Evolutionary conservation across 2,888 invertebrate genomes (phyloP), one percentile per base, ranked within the genome.

Genomic region (Ferrisia virgata): DNA sequence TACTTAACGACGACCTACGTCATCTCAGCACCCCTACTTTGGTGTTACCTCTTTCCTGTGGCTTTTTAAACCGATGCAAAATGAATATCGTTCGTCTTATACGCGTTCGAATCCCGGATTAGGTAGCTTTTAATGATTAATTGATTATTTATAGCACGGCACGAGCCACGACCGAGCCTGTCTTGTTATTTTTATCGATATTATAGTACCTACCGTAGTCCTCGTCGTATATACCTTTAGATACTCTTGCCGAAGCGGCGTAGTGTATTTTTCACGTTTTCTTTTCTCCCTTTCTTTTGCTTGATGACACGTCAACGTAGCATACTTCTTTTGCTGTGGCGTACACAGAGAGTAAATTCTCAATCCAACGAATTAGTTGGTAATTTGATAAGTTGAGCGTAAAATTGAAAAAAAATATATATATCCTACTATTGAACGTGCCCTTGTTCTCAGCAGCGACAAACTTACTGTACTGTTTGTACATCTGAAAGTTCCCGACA

Each of bases 111-210:
- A 58, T 58, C 33, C 18, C 9, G 82, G 82, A 82, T 82, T 82
- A 82, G 25, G 64, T 39, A 58, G 82, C 39, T 82, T 69, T 82
- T 64, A 64, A 58, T 82, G 82, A 82, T 82, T 82, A 82, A 82
- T 82, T 82, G 82, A 82, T 64, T 36, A 82, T 82, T 82, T 82
- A 82, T 82, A 39, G 64, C n/a, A n/a, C n/a, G n/a, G n/a, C n/a
- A 40, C 39, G 36, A 79, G 40, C 79, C 79, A 25, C 79, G 33
- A 11, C 9, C 80, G 53, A 28, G 18, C 18, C 18, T 47, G 3
- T 47, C 4, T 47, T 47, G 47, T n/a, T 47, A 47, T 47, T 47
- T 47, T 47, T 47, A 47, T 47, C 47, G 47, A 47, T 47, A 47
- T n/a, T n/a, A n/a, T n/a, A n/a, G n/a, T n/a, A n/a, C n/a, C n/a